These are phyloP conservation scores for Atherinomorus stipes DNA, from an alignment of 2,113 vertebrate species.

Conservation along the genomic window DNA sequence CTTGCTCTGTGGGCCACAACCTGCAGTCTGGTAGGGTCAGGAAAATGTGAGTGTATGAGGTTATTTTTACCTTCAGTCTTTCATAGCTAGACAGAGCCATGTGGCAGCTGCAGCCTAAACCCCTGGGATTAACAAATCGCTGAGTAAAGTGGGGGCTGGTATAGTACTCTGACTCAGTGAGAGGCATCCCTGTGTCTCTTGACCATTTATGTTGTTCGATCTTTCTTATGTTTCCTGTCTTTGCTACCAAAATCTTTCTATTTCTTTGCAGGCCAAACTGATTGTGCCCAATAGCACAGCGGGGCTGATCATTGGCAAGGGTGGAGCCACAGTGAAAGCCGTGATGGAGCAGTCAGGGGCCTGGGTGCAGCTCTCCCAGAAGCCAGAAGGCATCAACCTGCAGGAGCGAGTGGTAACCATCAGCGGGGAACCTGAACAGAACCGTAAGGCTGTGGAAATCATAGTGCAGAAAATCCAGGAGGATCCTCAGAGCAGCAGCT, in stretches of 20 bases:
- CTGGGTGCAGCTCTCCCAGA: slow-evolving; percentile 96
- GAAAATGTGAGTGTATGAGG: slow-evolving; percentile 81
- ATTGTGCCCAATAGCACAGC: slow-evolving; percentile 96
- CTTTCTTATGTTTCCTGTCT: slow-evolving; percentile 35
- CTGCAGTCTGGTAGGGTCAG: slow-evolving; percentile 69
- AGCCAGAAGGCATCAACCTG: slow-evolving; percentile 94
- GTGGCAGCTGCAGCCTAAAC: slow-evolving; percentile 84
- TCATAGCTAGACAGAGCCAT: slow-evolving; percentile 76
- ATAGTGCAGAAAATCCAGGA: slow-evolving; percentile 97
- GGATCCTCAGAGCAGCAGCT: slow-evolving; percentile 95
- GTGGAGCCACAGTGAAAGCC: slow-evolving; percentile 92
- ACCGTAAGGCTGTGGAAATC: slow-evolving; percentile 93
- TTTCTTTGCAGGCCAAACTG: slow-evolving; percentile 88
- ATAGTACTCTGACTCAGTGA: slow-evolving; percentile 70
- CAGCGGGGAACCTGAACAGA: slow-evolving; percentile 92
- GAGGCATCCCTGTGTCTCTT: slow-evolving; percentile 53
- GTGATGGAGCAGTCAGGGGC: slow-evolving; percentile 96
- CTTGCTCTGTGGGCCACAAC: slow-evolving; percentile 63
- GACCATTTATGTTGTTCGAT: slow-evolving; percentile 48
- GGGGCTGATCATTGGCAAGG: slow-evolving; percentile 94
- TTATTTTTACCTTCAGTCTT: slow-evolving; percentile 84
- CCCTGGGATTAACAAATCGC: slow-evolving; percentile 84
- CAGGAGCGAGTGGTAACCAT: slow-evolving; percentile 95
- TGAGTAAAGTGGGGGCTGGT: slow-evolving; percentile 78
- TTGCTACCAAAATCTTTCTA: slow-evolving; percentile 61